phyloP scores from a whole-genome alignment of 1,140 invertebrate species.

The Drosophila mayri region DNA sequence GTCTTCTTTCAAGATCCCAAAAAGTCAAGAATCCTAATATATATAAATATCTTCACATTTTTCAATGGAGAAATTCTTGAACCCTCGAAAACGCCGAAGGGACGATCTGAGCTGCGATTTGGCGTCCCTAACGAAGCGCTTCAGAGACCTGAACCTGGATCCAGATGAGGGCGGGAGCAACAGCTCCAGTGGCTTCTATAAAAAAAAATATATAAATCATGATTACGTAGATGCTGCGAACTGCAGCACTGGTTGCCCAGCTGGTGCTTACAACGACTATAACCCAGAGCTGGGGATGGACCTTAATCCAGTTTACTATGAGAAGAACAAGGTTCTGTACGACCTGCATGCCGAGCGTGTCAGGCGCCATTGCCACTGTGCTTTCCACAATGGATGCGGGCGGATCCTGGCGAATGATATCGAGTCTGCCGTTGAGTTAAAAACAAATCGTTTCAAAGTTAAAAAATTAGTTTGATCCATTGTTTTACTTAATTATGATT shows the following conservation, averaged over 20 bases:
- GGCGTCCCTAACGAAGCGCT: background rate
- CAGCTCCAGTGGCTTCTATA: too few species aligned
- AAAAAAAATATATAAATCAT: too few species aligned
- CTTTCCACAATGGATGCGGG: background rate
- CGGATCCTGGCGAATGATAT: background rate
- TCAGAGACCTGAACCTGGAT: background rate
- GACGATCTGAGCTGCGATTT: background rate
- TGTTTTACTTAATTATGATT: too few species aligned
- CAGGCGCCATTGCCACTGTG: background rate
- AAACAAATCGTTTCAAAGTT: background rate
- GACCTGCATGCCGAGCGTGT: conserved; percentile 1
- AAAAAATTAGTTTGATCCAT: background rate
- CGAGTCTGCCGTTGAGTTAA: background rate
- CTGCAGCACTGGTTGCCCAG: background rate
- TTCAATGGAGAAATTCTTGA: background rate
- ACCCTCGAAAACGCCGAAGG: background rate
- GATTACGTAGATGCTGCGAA: background rate
- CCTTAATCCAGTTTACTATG: background rate
- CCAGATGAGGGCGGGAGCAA: background rate
- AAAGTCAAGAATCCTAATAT: background rate
- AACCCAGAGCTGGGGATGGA: background rate
- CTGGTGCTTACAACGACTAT: background rate
- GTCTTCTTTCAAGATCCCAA: background rate
- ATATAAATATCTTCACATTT: background rate
- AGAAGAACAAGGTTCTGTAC: background rate